These are phyloP conservation scores for Drosophila aldrichi DNA, from an alignment of 2,888 invertebrate genomes.

Conservation along the genomic window DNA sequence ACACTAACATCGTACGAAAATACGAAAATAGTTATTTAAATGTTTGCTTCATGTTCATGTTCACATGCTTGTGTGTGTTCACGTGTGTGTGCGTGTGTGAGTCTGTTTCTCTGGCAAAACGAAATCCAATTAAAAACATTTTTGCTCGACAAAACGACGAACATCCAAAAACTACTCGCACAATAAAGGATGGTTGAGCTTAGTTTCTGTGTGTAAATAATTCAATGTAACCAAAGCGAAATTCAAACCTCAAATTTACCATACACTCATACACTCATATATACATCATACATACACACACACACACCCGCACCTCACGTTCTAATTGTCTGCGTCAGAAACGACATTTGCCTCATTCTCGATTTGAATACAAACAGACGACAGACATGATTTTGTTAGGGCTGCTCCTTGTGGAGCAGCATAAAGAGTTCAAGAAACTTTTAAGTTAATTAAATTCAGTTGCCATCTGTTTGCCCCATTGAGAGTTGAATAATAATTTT, in stretches of 20 bases:
- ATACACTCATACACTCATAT: slow-evolving; percentile 3
- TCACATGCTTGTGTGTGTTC: too few relatives aligned
- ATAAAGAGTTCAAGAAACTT: slow-evolving; percentile 2
- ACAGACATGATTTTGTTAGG: slow-evolving; percentile 3
- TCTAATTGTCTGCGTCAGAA: slow-evolving; percentile 10
- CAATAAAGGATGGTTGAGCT: slow-evolving; percentile 47
- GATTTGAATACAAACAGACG: slow-evolving; percentile 18
- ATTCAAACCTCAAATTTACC: slow-evolving; percentile 27
- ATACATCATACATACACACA: background rate
- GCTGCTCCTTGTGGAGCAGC: background rate
- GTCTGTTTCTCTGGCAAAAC: slow-evolving; percentile 26
- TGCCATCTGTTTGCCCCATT: slow-evolving; percentile 1
- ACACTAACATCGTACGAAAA: background rate
- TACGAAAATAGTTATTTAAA: slow-evolving; percentile 30
- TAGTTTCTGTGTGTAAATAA: slow-evolving; percentile 71
- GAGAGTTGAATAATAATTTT: background rate
- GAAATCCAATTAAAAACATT: slow-evolving; percentile 69
- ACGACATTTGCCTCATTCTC: slow-evolving; percentile 34
- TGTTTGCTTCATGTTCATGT: slow-evolving; percentile 31
- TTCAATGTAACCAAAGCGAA: slow-evolving; percentile 56
- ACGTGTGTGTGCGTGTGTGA: background rate
- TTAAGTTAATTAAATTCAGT: slow-evolving; percentile 6
- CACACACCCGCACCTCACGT: background rate
- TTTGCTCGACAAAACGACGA: slow-evolving; percentile 39
- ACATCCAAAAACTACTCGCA: slow-evolving; percentile 34